Conservation (phyloP, 2,888 invertebrate genomes). For the Lymantria monacha region DNA sequence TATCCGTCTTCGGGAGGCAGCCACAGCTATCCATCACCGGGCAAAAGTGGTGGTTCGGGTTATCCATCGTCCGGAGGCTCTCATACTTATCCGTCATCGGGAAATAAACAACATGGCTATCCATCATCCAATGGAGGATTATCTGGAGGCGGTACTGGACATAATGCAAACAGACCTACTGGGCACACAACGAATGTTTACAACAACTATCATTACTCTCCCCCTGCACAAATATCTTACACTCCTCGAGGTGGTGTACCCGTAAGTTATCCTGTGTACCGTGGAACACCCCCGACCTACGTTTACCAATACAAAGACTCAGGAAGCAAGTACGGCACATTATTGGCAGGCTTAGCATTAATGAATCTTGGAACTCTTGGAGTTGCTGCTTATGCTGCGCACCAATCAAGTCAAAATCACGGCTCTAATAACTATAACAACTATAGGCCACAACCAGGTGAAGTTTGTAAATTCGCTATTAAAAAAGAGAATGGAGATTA, state of each 20-base stretch:
- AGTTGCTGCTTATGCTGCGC: constrained; percentile 47
- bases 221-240: constrained; percentile 65
- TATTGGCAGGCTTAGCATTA: constrained; percentile 65
- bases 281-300: constrained; percentile 61
- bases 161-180: constrained; percentile 28
- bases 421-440: constrained; percentile 14
- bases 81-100: constrained; percentile 37
- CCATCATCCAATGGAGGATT: constrained; percentile 26
- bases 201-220: constrained; percentile 64
- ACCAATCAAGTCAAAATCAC: constrained; percentile 25
- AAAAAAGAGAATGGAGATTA: constrained; percentile 69
- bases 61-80: constrained; percentile 11
- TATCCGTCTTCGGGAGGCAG: constrained; percentile 20
- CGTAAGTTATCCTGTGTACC: constrained; percentile 63
- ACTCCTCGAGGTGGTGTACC: constrained; percentile 52
- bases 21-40: constrained; percentile 38
- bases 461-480: constrained; percentile 67
- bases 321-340: constrained; percentile 68
- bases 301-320: constrained; percentile 70
- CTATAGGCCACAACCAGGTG: constrained; percentile 59
- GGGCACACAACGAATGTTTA: constrained; percentile 49
- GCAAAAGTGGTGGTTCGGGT: constrained; percentile 29
- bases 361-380: constrained; percentile 68
- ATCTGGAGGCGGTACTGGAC: constrained; percentile 17
- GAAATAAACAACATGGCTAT: constrained; percentile 29